Evolutionary conservation across 1,140 invertebrate species (phyloP), one percentile per base, ranked within the genome.

Genomic region (Rhagoletis pomonella): DNA sequence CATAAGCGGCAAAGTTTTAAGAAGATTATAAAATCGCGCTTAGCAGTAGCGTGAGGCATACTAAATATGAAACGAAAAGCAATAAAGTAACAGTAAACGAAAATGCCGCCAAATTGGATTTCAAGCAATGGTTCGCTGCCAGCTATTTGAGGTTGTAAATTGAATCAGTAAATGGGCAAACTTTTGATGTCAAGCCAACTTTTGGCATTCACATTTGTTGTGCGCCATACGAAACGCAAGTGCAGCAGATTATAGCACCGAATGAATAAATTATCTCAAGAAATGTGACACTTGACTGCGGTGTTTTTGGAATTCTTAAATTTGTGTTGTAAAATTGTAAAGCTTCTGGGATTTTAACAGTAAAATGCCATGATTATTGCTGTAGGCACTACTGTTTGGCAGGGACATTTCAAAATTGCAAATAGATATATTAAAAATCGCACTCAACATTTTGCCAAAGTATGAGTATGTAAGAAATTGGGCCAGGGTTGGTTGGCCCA

Each of bases 91-190:
- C 12, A 55, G 14, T 10, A 55, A 81, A 50, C 50, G 42, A 55
- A 58, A 44, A 17, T 73, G 42, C 12, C 5, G 47, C 73, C 47
- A 55, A 81, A 81, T 81, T 81, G 44, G 73, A 81, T 81, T 81
- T 81, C n/a, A 5, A 81, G n/a, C 73, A 2, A 17, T 19, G 73
- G 73, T 81, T 81, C n/a, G 73, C n/a, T 81, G 73, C 12, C 47
- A 58, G 73, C 73, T 19, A 81, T 81, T 81, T 47, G 73, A 81
- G 73, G 47, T 81, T 81, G 73, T 81, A 81, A 81, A 81, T 81
- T 81, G 73, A 81, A 81, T 81, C 73, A 81, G 47, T 55, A n/a
- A 81, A 81, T 81, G 73, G 73, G 47, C 73, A 81, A 81, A 81
- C 47, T 81, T 81, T 81, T 81, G 73, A 81, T 81, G 73, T 81